Base-by-base conservation (phyloP, 1,140 invertebrate species). In the Cydia strobilella region DNA sequence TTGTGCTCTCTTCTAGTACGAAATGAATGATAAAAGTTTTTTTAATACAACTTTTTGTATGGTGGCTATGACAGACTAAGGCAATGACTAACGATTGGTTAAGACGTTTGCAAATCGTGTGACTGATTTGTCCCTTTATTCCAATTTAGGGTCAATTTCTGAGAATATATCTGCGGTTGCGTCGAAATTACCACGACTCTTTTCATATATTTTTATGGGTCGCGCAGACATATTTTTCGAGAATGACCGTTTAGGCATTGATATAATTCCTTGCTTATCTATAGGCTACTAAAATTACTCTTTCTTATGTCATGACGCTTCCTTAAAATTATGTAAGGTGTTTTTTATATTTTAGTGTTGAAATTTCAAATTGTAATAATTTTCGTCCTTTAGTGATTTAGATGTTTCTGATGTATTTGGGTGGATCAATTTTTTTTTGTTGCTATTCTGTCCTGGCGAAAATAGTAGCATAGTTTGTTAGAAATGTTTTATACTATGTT, bases 251-350 rank as follows among this genome's bases (percentile, higher is more conserved):
- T 31, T 31, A 23, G 51, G 51, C 51, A 20, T 18, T 59, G 51
- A 59, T 59, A 59, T 59, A 59, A 59, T 23, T 59, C 54, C 54
- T 59, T 59, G 54, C 54, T 59, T 59, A 59, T 23, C 15, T 18
- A 23, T 59, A 59, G 54, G 54, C 54, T 69, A 69, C 31, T 35
- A 42, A 69, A 69, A 42, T 51, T 31, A 31, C 31, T 35, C n/a
- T 18, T 18, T 18, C n/a, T 35, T 69, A 39, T 35, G 65, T 65
- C 63, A 65, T n/a, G 63, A 31, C 65, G 65, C 65, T 69, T 69
- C 65, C 65, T 35, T n/a, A 69, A 69, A 69, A 42, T 69, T 69
- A 69, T 69, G 65, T 69, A 35, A 69, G 27, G 27, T 69, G 65
- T 69, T 69, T 35, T 35, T 69, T 69, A 69, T 69, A 35, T 35